Conservation (phyloP, 1,140 invertebrate species). For the Ectropis grisescens region DNA sequence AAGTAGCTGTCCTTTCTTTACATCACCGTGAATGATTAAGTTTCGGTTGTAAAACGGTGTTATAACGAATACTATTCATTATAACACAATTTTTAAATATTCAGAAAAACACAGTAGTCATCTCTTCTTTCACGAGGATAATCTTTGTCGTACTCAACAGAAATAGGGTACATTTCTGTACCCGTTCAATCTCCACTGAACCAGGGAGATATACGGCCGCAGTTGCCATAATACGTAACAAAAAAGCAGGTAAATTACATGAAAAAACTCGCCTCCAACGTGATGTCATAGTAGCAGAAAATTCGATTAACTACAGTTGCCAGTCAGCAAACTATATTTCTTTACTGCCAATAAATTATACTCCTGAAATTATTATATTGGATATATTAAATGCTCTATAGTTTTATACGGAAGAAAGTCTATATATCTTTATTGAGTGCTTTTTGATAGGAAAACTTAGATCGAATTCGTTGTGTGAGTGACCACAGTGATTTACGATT, state of each 20-base stretch:
- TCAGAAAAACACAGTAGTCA: no score
- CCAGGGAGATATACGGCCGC: conserved; percentile 35
- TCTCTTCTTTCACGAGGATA: not conserved
- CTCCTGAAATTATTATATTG: conserved; percentile 18
- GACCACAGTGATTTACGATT: no score
- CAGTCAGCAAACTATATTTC: conserved; percentile 26
- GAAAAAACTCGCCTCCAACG: conserved; percentile 28
- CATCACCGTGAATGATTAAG: no score
- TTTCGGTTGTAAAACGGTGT: no score
- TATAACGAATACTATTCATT: no score
- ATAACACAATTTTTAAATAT: no score
- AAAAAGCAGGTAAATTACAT: conserved; percentile 47
- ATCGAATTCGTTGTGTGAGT: no score
- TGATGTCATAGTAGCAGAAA: conserved; percentile 40
- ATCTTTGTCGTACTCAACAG: conserved; percentile 1
- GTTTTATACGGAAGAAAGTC: no score
- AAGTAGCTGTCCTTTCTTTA: no score
- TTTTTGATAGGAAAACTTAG: no score
- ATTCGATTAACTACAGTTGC: conserved; percentile 38
- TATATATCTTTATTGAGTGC: no score
- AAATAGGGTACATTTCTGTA: conserved; percentile 11
- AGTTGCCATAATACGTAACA: conserved; percentile 32
- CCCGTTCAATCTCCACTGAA: conserved; percentile 31
- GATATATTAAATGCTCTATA: no score
- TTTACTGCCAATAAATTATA: conserved; percentile 24